Evolutionary conservation across 2,888 invertebrate species (phyloP).

Genomic region (Calliopum simillimum): DNA sequence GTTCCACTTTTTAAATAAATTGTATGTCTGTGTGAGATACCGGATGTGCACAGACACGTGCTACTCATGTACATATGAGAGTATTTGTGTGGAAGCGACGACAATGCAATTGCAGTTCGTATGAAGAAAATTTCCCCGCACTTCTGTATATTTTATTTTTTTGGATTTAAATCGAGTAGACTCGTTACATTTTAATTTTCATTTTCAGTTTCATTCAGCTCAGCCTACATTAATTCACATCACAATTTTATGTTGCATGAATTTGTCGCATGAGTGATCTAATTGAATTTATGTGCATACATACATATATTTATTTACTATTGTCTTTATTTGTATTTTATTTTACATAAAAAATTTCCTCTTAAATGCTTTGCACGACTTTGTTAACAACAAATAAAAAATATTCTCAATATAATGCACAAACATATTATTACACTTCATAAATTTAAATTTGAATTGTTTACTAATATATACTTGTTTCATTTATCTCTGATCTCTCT

Average conservation of each 20-base stretch:
- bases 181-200: neutral
- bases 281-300: slow-evolving; percentile 1
- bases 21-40: neutral
- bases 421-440: too few relatives aligned
- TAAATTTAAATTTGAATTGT: too few relatives aligned
- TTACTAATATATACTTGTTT: neutral
- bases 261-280: slow-evolving; percentile 2
- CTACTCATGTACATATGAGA: neutral
- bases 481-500: slow-evolving; percentile 13
- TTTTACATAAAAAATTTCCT: too few relatives aligned
- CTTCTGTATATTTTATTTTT: neutral
- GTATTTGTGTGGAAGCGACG: neutral
- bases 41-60: too few relatives aligned
- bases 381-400: too few relatives aligned
- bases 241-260: slow-evolving; percentile 13
- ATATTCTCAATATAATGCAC: too few relatives aligned
- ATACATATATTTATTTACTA: too few relatives aligned
- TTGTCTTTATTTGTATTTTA: too few relatives aligned
- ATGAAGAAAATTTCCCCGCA: neutral
- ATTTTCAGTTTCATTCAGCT: neutral
- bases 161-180: neutral
- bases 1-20: slow-evolving; percentile 11
- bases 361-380: too few relatives aligned
- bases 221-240: slow-evolving; percentile 5
- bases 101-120: neutral